Evolutionary conservation across 2,797 vertebrate species (phyloP), one percentile per base, ranked within the genome.

Genomic region (Selene dorsalis): DNA sequence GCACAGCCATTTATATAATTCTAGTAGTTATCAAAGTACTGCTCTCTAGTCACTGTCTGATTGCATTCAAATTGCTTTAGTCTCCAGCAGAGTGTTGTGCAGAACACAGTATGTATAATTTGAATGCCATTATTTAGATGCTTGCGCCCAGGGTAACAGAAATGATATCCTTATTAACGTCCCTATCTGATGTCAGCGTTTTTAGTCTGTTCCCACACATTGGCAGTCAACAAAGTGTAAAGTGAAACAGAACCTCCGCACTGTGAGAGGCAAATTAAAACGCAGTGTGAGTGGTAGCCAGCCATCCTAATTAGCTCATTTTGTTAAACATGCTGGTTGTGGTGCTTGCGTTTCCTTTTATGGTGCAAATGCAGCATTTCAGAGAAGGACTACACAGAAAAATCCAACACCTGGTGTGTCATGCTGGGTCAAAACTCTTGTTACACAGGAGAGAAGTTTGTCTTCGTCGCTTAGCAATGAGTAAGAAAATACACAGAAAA

Each of bases 231-330:
- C 84, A 85, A 79, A 84, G 73, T 82, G 79, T 80, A 75, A 84
- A 83, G 69, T 72, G 84, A 78, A 77, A 80, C 80, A 80, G 77
- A 85, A 66, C 59, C 43, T 59, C 72, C 12, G n/a, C 69, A 47
- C 77, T 52, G 84, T 53, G 73, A 88, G 83, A 77, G 53, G 65
- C 83, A 83, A 88, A 89, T 89, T 88, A 84, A 84, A 91, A 79
- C 75, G 3, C 82, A 69, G 69, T 82, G 20, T 69, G 84, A 82
- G 45, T 14, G 60, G 52, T 86, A 69, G 78, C 57, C 83, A 78
- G 52, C 65, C 67, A 17, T 77, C 74, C 75, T 85, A 90, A 91
- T 90, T 84, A 88, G 79, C 57, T 60, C 26, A 38, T 83, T 89
- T 84, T 71, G 73, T 85, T 60, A 12, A 79, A 85, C 75, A 69